Evolutionary conservation across 2,797 vertebrate genomes (phyloP), one percentile per base, ranked within the genome.

Genomic region (Valencia hispanica): DNA sequence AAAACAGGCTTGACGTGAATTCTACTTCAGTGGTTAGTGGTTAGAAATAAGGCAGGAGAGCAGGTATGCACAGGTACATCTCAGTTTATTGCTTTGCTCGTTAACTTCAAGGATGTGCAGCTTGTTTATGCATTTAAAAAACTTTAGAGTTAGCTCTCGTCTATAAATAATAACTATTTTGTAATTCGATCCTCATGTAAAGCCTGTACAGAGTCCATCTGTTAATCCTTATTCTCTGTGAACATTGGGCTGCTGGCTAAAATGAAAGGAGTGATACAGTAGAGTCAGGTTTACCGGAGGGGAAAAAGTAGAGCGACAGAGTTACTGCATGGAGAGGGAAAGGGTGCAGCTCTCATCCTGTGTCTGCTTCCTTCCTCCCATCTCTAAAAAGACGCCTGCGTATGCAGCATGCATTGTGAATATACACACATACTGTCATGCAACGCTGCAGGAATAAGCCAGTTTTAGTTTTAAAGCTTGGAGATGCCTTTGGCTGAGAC

Each of bases 291-390:
- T 55, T 50, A 68, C 48, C 47, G 71, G 84, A 39, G 34, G 85
- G 41, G 63, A 81, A 77, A 90, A 86, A 89, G 88, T 85, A 74
- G 85, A 83, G 86, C 25, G 5, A 81, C 83, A 66, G 74, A 79
- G 81, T 4, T 85, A 65, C 86, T 82, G 3, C 86, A 83, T 74
- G 80, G 78, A 86, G 90, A 90, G 87, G 92, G 94, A 94, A 95
- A 94, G 93, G 94, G 94, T 91, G 94, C 92, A 94, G 93, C 90
- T 88, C 90, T 80, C 89, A 92, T 95, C 93, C 94, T 94, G 92
- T 86, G 84, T 84, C 87, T 81, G 84, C 89, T 95, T 96, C 94
- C 94, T 95, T 95, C 94, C 95, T 94, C 88, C 82, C 87, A 89
- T 93, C 94, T 88, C 85, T 89, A 91, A 92, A 90, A 88, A 89